Percentiles rank a stretch among this genome's conserved stretches.
These are phyloP conservation scores for Hyla sarda DNA, from an alignment of 2,113 vertebrate genomes.

Conservation along the genomic window DNA sequence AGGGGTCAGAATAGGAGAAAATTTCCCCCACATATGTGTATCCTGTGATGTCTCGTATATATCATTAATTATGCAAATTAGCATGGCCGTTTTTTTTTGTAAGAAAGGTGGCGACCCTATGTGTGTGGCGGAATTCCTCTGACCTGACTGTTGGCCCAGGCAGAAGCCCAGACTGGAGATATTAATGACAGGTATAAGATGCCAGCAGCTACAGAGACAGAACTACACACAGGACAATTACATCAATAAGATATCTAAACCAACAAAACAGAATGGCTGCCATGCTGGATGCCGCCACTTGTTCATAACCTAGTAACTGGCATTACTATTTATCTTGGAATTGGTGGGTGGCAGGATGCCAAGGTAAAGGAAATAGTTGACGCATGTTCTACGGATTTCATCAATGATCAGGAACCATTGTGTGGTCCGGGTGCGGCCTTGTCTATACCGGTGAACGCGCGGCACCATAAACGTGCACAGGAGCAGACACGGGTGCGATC, in stretches of 20 bases:
- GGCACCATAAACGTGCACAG: neutral
- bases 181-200: neutral
- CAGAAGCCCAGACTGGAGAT: neutral
- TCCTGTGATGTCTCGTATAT: too few relatives aligned
- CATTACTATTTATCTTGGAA: neutral
- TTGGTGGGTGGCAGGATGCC: neutral
- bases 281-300: neutral
- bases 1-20: too few relatives aligned
- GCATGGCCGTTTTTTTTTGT: too few relatives aligned
- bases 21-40: too few relatives aligned
- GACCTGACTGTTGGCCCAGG: neutral
- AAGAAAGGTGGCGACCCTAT: neutral
- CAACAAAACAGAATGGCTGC: neutral
- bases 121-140: neutral
- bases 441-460: neutral
- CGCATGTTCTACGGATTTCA: neutral
- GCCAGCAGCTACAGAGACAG: neutral
- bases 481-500: too few relatives aligned
- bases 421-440: neutral
- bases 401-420: neutral
- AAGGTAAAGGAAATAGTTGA: neutral
- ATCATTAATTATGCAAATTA: too few relatives aligned
- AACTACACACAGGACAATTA: neutral
- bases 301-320: neutral
- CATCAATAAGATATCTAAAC: neutral